These are phyloP conservation scores for Eleginops maclovinus DNA, from an alignment of 2,113 vertebrate genomes.

Conservation along the genomic window DNA sequence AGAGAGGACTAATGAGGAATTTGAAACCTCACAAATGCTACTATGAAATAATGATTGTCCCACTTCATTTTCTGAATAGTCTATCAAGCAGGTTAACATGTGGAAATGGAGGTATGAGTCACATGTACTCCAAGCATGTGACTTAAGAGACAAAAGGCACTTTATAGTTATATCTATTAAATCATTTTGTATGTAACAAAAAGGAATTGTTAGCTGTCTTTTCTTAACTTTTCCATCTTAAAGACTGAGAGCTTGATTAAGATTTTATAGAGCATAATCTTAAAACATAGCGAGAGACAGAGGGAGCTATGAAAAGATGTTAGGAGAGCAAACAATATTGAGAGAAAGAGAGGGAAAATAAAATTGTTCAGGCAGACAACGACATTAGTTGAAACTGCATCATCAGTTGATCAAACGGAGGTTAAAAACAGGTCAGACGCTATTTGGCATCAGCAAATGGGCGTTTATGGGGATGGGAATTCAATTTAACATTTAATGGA, in stretches of 20 bases:
- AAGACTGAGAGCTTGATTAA: slow-evolving; percentile 46
- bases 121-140: not conserved
- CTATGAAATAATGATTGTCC: slow-evolving; percentile 6
- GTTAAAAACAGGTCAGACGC: slow-evolving; percentile 20
- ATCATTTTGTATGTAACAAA: not conserved
- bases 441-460: not conserved
- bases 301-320: not conserved
- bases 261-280: slow-evolving; percentile 37
- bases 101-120: not conserved
- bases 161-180: not conserved
- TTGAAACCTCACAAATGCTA: slow-evolving; percentile 33
- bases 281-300: not conserved
- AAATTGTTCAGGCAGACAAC: not conserved
- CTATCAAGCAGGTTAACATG: not conserved
- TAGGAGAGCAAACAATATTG: not conserved
- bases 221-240: not conserved
- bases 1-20: slow-evolving; percentile 9
- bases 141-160: not conserved
- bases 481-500: slow-evolving; percentile 13
- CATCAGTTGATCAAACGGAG: not conserved
- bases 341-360: not conserved
- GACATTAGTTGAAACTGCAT: not conserved
- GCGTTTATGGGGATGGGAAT: not conserved
- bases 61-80: slow-evolving; percentile 23
- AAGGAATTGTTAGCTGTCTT: not conserved